These are phyloP conservation scores for Syngnathus typhle DNA, from an alignment of 2,113 vertebrate species.

Conservation along the genomic window DNA sequence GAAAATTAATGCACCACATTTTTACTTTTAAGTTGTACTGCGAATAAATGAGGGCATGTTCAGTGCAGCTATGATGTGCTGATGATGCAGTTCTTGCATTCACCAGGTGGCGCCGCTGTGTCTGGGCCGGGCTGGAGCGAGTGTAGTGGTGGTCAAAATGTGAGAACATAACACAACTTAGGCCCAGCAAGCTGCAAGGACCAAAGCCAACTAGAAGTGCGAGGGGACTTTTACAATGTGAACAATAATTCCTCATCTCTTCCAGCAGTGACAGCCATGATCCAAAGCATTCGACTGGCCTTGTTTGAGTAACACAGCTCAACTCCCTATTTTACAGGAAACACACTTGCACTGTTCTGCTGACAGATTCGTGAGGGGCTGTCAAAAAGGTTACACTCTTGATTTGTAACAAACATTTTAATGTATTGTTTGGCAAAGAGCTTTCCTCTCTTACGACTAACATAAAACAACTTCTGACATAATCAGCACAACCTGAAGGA, in stretches of 20 bases:
- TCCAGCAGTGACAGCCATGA: conserved; percentile 1
- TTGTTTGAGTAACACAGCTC: conserved; percentile 32
- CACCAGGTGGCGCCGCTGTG: conserved; percentile 88
- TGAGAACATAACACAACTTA: not conserved
- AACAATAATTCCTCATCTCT: conserved; percentile 12
- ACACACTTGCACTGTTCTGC: conserved; percentile 26
- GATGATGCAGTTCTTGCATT: conserved; percentile 1
- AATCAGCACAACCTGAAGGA: conserved; percentile 54
- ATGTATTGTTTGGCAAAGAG: conserved; percentile 27
- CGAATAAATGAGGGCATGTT: not conserved
- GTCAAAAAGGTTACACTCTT: conserved; percentile 18
- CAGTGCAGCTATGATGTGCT: conserved; percentile 1
- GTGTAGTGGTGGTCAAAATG: conserved; percentile 83
- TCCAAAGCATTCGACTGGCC: conserved; percentile 14
- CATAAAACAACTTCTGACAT: conserved; percentile 52
- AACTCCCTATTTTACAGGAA: conserved; percentile 2
- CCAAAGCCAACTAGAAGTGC: not conserved
- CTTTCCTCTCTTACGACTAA: conserved; percentile 12
- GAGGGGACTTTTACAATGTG: conserved; percentile 8
- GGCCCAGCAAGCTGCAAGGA: not conserved
- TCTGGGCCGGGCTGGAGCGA: conserved; percentile 90
- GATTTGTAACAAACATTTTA: conserved; percentile 40
- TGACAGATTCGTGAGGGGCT: conserved; percentile 32
- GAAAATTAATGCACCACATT: too few relatives aligned
- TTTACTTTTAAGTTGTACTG: too few relatives aligned